These are phyloP conservation scores for Akabosia matsudoensis DNA, from an alignment of 1,140 invertebrate species.

Conservation along the genomic window DNA sequence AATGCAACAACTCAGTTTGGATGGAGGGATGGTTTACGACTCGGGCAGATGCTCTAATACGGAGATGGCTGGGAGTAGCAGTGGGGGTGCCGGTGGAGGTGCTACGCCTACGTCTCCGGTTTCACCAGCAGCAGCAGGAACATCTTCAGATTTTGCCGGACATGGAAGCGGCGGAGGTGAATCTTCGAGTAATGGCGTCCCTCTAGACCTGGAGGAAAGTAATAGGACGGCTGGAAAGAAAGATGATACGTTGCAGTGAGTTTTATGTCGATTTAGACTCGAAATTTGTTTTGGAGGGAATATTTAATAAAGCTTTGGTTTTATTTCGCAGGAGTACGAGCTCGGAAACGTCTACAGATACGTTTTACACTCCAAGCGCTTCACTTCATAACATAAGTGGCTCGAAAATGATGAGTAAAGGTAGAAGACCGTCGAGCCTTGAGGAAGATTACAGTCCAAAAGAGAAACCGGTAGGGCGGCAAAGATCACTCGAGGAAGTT, in stretches of 20 bases:
- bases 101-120: background rate
- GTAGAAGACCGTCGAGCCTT: background rate
- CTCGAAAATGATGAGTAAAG: background rate
- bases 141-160: background rate
- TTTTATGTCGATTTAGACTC: background rate
- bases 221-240: background rate
- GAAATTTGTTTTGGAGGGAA: background rate
- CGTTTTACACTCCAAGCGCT: constrained; percentile 12
- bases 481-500: too few relatives aligned
- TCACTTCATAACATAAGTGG: background rate
- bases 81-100: background rate
- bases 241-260: background rate
- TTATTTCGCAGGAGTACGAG: constrained; percentile 51
- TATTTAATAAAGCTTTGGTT: too few relatives aligned
- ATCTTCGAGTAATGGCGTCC: background rate
- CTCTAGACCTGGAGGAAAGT: background rate
- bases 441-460: background rate
- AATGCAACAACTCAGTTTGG: background rate
- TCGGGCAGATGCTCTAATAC: background rate
- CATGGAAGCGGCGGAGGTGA: background rate
- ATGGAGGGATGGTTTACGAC: background rate
- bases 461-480: too few relatives aligned
- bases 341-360: constrained; percentile 58
- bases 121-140: background rate
- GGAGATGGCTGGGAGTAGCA: background rate